Conservation (phyloP, 2,113 vertebrate species). For the Etheostoma cragini region DNA sequence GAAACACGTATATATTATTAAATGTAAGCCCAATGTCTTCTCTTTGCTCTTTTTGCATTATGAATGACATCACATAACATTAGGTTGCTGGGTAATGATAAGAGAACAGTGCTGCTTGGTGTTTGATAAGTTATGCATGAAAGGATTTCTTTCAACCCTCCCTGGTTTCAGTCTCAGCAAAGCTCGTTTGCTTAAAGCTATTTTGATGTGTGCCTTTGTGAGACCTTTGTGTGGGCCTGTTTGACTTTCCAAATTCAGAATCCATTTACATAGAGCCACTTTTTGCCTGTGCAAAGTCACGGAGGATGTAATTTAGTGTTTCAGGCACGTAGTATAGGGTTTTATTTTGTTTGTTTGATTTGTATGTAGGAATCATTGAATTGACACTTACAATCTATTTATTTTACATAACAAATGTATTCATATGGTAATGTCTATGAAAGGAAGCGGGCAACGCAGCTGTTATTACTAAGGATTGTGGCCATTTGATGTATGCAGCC, state of each 20-base stretch:
- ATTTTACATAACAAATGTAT: conserved; percentile 18
- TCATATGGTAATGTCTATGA: conserved; percentile 24
- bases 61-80: conserved; percentile 79
- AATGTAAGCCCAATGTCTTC: conserved; percentile 69
- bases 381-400: conserved; percentile 18
- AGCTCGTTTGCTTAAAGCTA: conserved; percentile 69
- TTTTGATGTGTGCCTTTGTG: conserved; percentile 72
- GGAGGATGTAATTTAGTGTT: conserved; percentile 24
- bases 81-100: conserved; percentile 77
- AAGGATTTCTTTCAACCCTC: conserved; percentile 74
- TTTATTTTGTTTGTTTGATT: conserved; percentile 23
- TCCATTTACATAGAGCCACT: conserved; percentile 45
- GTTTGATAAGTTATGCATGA: conserved; percentile 82
- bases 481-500: not conserved
- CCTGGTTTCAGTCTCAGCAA: conserved; percentile 55
- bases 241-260: conserved; percentile 67
- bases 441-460: not conserved
- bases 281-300: conserved; percentile 39
- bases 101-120: conserved; percentile 70
- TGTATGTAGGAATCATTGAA: conserved; percentile 33
- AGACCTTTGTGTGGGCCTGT: conserved; percentile 71
- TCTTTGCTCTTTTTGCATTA: conserved; percentile 78
- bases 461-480: not conserved
- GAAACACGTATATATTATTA: conserved; percentile 74
- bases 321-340: conserved; percentile 1